phyloP scores from a whole-genome alignment of 2,888 invertebrate genomes.

The Loripinus fragilis region DNA sequence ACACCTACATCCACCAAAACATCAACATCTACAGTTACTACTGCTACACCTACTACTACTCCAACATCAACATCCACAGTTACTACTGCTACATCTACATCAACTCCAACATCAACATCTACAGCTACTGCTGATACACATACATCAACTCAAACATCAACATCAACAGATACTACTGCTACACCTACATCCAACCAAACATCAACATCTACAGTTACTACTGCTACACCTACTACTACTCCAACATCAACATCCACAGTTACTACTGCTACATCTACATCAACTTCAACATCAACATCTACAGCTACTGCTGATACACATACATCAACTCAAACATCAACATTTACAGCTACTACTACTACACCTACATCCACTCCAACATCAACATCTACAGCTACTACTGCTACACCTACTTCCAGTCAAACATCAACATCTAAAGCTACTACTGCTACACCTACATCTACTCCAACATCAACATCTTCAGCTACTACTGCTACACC shows the following conservation, averaged over 20 bases:
- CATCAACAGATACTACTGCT: too few relatives aligned
- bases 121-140: too few relatives aligned
- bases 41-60: too few relatives aligned
- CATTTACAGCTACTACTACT: not conserved
- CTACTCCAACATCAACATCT: not conserved
- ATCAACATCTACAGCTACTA: constrained; percentile 19
- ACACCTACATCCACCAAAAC: not conserved
- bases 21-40: too few relatives aligned
- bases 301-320: not conserved
- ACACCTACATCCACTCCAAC: constrained; percentile 8
- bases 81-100: too few relatives aligned
- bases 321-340: not conserved
- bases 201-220: not conserved
- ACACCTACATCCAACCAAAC: too few relatives aligned
- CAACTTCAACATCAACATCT: not conserved
- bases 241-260: not conserved
- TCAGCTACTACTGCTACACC: not conserved
- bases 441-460: not conserved
- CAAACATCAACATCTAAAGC: not conserved
- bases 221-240: not conserved
- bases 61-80: too few relatives aligned
- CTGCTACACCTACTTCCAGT: constrained; percentile 14
- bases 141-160: too few relatives aligned
- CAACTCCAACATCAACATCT: too few relatives aligned
- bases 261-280: not conserved